Evolutionary conservation across 2,888 invertebrate species (phyloP).

Genomic region (Oscheius sp.): DNA sequence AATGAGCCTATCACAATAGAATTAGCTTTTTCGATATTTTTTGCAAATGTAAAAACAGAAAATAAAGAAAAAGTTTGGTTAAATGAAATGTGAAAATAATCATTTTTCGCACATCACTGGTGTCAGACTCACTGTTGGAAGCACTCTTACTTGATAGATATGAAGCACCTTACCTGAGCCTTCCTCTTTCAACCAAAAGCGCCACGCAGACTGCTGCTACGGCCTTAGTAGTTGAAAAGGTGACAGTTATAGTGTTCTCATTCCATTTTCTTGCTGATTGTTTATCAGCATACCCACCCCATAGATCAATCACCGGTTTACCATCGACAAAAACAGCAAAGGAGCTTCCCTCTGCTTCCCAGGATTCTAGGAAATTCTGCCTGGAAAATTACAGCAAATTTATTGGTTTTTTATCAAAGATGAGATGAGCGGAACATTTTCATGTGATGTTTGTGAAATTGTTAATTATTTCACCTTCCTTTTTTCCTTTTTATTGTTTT

Average conservation of each 20-base stretch:
- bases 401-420: too few species aligned
- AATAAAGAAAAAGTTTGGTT: too few species aligned
- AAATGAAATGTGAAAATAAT: too few species aligned
- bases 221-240: slow-evolving; percentile 62
- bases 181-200: slow-evolving; percentile 71
- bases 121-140: too few species aligned
- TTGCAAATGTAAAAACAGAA: too few species aligned
- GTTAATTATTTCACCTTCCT: too few species aligned
- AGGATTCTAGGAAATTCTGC: slow-evolving; percentile 56
- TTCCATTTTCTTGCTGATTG: slow-evolving; percentile 54
- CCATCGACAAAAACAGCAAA: slow-evolving; percentile 71
- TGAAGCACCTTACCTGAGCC: slow-evolving; percentile 43
- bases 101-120: too few species aligned
- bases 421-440: too few species aligned
- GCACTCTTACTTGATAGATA: neutral
- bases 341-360: slow-evolving; percentile 69
- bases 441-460: too few species aligned
- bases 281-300: slow-evolving; percentile 72
- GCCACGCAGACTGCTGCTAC: slow-evolving; percentile 62
- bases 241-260: slow-evolving; percentile 55
- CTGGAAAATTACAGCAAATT: too few species aligned
- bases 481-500: too few species aligned
- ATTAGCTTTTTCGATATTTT: too few species aligned
- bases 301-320: slow-evolving; percentile 69
- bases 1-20: slow-evolving; percentile 53